Conservation (phyloP, 2,113 vertebrate genomes). For the Prolemur simus region DNA sequence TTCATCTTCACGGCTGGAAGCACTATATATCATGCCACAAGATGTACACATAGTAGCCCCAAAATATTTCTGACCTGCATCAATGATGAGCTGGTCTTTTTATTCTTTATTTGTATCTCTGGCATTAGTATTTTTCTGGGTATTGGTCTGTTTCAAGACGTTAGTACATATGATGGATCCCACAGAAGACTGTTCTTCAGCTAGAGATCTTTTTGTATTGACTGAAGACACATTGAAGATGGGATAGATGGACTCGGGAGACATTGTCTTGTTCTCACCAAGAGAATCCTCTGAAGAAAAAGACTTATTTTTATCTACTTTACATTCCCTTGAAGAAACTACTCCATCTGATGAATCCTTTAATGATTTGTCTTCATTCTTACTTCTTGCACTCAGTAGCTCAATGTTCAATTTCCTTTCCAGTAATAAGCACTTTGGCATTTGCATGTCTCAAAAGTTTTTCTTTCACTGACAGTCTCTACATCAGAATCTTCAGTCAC, state of each 20-base stretch:
- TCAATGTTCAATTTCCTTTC: constrained; percentile 45
- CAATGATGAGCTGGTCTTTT: constrained; percentile 92
- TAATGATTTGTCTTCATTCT: constrained; percentile 41
- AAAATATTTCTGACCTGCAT: constrained; percentile 95
- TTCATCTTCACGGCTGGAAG: constrained; percentile 91
- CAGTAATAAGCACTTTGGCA: background rate
- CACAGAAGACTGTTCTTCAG: constrained; percentile 61
- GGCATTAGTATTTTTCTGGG: constrained; percentile 80
- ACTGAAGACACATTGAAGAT: constrained; percentile 86
- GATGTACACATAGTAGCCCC: constrained; percentile 89
- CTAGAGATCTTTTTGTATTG: constrained; percentile 81
- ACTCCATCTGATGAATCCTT: constrained; percentile 49
- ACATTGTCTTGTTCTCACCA: background rate
- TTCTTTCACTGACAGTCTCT: background rate
- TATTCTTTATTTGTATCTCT: constrained; percentile 84
- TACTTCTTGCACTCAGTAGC: constrained; percentile 4
- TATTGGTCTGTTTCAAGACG: constrained; percentile 69
- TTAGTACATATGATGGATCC: constrained; percentile 80
- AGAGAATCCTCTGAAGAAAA: constrained; percentile 47
- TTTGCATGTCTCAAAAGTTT: constrained; percentile 7
- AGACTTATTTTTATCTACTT: background rate
- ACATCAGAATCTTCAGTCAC: background rate
- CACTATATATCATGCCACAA: constrained; percentile 94
- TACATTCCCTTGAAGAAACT: background rate
- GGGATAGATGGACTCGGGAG: constrained; percentile 84